A percentile compares a stretch with the other conserved stretches of the same genome.
phyloP scores from a whole-genome alignment of 2,797 vertebrate genomes.

The Microctenopoma stevenorrisi region DNA sequence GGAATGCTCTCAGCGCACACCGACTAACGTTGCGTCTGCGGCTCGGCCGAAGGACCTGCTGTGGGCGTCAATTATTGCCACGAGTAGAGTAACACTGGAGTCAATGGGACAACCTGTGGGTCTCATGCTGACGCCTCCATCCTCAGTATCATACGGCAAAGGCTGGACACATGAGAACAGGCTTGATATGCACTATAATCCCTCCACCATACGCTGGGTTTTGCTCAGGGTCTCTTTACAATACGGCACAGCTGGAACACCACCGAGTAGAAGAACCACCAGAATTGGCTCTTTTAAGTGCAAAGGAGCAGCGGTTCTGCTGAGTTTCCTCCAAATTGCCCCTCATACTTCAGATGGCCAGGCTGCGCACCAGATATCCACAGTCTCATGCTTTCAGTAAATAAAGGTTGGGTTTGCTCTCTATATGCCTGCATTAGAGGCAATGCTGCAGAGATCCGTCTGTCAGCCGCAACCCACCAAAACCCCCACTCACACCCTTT shows the following conservation, averaged over 20 bases:
- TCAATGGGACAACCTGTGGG: too few relatives aligned
- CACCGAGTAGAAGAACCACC: not conserved
- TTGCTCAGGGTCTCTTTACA: not conserved
- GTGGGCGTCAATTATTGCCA: too few relatives aligned
- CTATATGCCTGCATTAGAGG: not conserved
- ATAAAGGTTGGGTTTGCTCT: not conserved
- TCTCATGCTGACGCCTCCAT: too few relatives aligned
- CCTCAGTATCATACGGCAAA: too few relatives aligned
- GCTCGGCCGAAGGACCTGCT: too few relatives aligned
- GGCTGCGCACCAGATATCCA: not conserved
- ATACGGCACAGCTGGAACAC: not conserved
- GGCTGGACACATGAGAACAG: not conserved
- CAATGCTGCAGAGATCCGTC: not conserved
- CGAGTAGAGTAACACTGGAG: too few relatives aligned
- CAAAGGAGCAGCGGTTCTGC: not conserved
- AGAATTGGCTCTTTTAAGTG: not conserved
- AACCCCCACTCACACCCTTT: not conserved
- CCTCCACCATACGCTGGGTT: constrained; percentile 9
- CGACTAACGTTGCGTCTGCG: too few relatives aligned
- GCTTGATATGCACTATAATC: not conserved
- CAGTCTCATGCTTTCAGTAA: not conserved
- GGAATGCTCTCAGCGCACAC: too few relatives aligned
- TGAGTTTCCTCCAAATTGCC: constrained; percentile 3
- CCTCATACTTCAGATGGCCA: not conserved
- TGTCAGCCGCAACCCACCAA: not conserved